These are phyloP conservation scores for Damaliscus lunatus DNA, from an alignment of 2,113 vertebrate species.

Conservation along the genomic window DNA sequence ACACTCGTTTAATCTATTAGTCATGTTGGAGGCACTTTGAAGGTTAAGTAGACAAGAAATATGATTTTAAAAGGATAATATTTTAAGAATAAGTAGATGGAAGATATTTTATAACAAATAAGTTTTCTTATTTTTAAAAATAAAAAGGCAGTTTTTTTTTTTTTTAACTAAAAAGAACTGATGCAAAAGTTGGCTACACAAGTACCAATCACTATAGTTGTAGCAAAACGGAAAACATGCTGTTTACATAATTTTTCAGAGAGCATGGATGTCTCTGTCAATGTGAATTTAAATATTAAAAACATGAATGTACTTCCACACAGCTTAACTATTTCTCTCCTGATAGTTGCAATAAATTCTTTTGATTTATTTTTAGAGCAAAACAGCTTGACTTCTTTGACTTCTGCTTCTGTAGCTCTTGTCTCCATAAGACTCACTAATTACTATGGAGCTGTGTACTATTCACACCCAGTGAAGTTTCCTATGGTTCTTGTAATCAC, in stretches of 20 bases:
- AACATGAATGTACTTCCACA: neutral
- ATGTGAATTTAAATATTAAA: constrained; percentile 48
- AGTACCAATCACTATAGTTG: neutral
- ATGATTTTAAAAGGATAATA: neutral
- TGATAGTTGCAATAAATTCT: constrained; percentile 4
- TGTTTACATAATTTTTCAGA: constrained; percentile 29
- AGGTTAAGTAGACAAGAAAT: neutral
- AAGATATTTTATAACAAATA: neutral
- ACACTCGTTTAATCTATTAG: neutral
- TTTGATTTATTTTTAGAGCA: constrained; percentile 61
- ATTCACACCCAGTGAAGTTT: neutral
- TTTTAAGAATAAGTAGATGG: neutral
- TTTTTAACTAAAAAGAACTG: neutral
- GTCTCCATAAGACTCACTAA: neutral
- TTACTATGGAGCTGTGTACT: constrained; percentile 5
- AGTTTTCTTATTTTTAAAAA: neutral
- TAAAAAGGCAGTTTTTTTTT: neutral
- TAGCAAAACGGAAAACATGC: neutral
- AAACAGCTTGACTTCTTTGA: constrained; percentile 35
- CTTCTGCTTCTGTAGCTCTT: neutral
- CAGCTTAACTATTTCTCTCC: constrained; percentile 43
- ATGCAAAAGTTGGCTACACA: neutral
- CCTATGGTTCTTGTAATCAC: neutral
- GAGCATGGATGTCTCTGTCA: neutral
- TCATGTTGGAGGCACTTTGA: neutral